Base-by-base conservation (phyloP, 2,888 invertebrate genomes). In the Cataglyphis cursor region DNA sequence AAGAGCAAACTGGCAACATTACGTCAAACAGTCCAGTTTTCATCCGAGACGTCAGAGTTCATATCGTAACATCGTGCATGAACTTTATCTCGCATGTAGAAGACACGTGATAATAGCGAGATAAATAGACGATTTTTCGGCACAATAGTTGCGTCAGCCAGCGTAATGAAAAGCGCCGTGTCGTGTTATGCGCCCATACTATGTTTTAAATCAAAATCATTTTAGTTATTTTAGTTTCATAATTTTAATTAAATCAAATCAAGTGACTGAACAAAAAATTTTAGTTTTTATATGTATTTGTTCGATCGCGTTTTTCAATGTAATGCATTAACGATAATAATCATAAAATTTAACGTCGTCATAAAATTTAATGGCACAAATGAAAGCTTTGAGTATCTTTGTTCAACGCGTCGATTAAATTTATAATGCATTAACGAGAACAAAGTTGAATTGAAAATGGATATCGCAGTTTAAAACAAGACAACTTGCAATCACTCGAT, bases 41-140 rank as follows among this genome's bases (percentile, higher is more conserved):
- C 10, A 4, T n/a, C 12, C 8, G 38, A 78, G 18, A 78, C 78
- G 59, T 59, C 59, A 78, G 59, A 78, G 72, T 59, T 70, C 78
- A 59, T 44, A 48, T 72, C 72, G 10, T 57, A 48, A 51, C 15
- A 72, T 72, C 48, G 35, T 61, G 8, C 35, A 6, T 72, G 72
- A 80, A 59, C 57, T 80, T 59, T 72, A 72, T 18, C 18, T 61
- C 59, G 38, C 72, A 80, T 48, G 78, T 80, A 59, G 35, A 12
- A 44, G 18, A 5, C 72, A 72, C 78, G 78, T 80, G 72, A 80
- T 61, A 24, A 59, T 31, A 21, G 59, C 72, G 72, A 38, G 61
- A 82, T 68, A 81, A 82, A 70, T 44, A 82, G 38, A 61, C 12
- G 31, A 82, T 82, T 82, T 82, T 80, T 80, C 51, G 82, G 68